A percentile compares a stretch with the other conserved stretches of the same genome.
Evolutionary conservation across 2,113 vertebrate genomes (phyloP).

Genomic region (Balaeniceps rex): DNA sequence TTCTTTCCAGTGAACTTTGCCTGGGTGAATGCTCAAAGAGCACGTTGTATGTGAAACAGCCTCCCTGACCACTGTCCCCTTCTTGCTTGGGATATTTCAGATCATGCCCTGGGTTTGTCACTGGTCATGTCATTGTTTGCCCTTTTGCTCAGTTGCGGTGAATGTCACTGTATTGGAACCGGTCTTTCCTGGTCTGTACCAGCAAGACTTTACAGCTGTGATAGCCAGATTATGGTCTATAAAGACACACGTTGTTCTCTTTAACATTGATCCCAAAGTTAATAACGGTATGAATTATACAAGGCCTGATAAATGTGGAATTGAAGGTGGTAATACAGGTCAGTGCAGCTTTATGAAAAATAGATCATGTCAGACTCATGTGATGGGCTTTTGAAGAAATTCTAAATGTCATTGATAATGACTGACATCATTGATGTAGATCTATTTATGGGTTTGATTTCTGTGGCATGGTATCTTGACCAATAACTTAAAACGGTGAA

Average conservation of each 20-base stretch:
- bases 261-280: not conserved
- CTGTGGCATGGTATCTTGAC: not conserved
- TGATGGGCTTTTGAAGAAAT: not conserved
- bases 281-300: not conserved
- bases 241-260: rapidly evolving
- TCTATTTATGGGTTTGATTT: not conserved
- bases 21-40: not conserved
- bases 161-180: not conserved
- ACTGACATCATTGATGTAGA: not conserved
- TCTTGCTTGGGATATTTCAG: not conserved
- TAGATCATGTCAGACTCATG: not conserved
- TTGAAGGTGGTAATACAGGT: not conserved
- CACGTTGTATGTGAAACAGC: rapidly evolving
- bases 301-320: not conserved
- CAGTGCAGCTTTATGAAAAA: not conserved
- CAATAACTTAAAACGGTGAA: not conserved
- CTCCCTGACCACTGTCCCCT: not conserved
- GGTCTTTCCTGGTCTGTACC: not conserved
- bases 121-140: not conserved
- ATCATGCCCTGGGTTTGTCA: not conserved
- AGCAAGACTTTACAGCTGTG: not conserved
- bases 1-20: not conserved
- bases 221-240: not conserved
- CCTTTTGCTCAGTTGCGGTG: not conserved
- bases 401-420: not conserved